Evolutionary conservation across 2,888 invertebrate genomes (phyloP).

Genomic region (Sesamia inferens): DNA sequence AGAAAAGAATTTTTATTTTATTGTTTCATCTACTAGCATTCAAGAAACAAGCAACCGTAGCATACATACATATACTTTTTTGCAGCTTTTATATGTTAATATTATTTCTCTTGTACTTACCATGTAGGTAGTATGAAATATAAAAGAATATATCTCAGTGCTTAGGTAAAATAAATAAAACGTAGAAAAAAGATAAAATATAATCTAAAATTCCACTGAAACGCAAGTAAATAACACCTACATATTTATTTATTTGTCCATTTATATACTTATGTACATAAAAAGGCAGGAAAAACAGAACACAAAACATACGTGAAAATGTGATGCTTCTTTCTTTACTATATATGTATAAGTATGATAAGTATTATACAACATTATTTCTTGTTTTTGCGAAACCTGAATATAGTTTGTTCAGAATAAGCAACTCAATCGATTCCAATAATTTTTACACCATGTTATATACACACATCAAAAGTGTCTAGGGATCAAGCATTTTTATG

Average conservation of each 20-base stretch:
- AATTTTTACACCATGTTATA: too few species aligned
- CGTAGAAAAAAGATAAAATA: neutral
- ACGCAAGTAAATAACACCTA: constrained; percentile 23
- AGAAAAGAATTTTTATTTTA: neutral
- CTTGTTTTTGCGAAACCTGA: too few species aligned
- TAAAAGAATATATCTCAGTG: constrained; percentile 2
- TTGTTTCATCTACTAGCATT: neutral
- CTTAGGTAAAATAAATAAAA: constrained; percentile 2
- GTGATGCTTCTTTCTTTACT: too few species aligned
- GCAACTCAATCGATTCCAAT: too few species aligned
- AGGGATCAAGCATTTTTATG: too few species aligned
- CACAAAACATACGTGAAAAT: neutral
- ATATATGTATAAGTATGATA: too few species aligned
- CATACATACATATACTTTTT: neutral
- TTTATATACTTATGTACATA: neutral
- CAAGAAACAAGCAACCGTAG: neutral
- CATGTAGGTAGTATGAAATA: neutral
- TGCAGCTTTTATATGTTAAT: constrained; percentile 3
- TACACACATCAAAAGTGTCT: too few species aligned
- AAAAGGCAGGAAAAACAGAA: neutral
- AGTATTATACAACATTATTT: too few species aligned
- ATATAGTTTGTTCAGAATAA: too few species aligned
- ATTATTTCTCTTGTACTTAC: constrained; percentile 5
- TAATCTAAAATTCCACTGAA: constrained; percentile 4
- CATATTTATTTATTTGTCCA: neutral